Percentiles rank a stretch among this genome's conserved stretches.
These are phyloP conservation scores for Okamejei kenojei DNA, from an alignment of 2,797 vertebrate species.

Conservation along the genomic window DNA sequence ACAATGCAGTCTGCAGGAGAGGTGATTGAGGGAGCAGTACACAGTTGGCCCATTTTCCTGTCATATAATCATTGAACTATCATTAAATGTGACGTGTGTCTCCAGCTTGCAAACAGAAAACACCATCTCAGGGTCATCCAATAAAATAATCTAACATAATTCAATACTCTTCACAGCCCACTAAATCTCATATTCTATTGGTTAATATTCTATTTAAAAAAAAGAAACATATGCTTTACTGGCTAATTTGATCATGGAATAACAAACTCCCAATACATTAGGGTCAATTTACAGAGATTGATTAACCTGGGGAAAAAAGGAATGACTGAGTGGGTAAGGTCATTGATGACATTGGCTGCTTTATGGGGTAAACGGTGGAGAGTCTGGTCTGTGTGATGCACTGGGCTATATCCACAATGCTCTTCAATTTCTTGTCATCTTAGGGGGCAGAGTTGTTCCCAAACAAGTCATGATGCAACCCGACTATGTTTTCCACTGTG, in stretches of 20 bases:
- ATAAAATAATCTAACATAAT: neutral
- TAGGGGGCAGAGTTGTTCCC: no score
- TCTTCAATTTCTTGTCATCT: no score
- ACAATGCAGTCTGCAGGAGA: neutral
- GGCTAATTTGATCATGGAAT: neutral
- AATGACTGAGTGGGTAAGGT: no score
- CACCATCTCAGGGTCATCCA: neutral
- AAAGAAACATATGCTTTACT: neutral
- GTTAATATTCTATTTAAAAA: neutral
- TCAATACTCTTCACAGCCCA: neutral
- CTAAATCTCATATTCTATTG: neutral
- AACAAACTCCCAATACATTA: no score
- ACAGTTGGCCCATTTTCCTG: neutral
- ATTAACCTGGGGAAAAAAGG: no score
- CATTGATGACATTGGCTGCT: no score
- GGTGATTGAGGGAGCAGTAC: neutral
- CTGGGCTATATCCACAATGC: no score
- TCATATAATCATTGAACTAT: neutral
- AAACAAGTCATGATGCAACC: no score
- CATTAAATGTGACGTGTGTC: neutral
- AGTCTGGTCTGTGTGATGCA: no score
- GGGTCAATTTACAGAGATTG: no score
- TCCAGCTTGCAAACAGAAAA: neutral
- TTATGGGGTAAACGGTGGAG: no score
- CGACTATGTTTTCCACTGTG: no score